Evolutionary conservation across 1,140 invertebrate genomes (phyloP).

Genomic region (Hylaeus anthracinus): DNA sequence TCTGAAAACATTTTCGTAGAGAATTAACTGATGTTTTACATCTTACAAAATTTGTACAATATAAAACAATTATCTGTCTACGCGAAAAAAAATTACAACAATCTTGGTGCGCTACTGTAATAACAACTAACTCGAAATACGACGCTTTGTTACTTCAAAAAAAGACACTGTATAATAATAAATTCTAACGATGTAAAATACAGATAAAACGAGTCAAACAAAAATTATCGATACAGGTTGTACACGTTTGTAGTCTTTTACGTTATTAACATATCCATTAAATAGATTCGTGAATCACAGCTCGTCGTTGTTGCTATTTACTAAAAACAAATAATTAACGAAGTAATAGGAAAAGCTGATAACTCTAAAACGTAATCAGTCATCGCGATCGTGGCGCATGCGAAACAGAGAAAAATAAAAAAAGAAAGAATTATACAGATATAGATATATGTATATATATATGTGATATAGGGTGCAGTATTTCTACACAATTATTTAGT

Average conservation of each 20-base stretch:
- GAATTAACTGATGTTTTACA: too few relatives aligned
- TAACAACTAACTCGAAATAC: neutral
- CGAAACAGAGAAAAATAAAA: neutral
- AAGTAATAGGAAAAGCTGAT: constrained; percentile 31
- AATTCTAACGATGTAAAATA: neutral
- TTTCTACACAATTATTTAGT: constrained; percentile 14
- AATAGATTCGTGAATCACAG: neutral
- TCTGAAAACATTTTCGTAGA: neutral
- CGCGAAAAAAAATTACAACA: too few relatives aligned
- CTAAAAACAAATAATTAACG: constrained; percentile 31
- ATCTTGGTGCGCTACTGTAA: neutral
- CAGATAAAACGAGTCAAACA: neutral
- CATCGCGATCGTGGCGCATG: constrained; percentile 14
- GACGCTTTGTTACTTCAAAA: neutral
- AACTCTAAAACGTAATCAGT: constrained; percentile 37
- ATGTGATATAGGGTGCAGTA: neutral
- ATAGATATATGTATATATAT: neutral
- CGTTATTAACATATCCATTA: neutral
- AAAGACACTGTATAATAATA: neutral
- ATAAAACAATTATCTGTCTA: neutral
- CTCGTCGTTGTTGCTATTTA: constrained; percentile 17
- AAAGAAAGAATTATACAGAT: neutral
- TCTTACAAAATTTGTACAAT: neutral
- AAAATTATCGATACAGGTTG: neutral
- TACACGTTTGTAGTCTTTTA: neutral